A percentile compares a stretch with the other conserved stretches of the same genome.
phyloP scores from a whole-genome alignment of 2,113 vertebrate species.

The Ictalurus punctatus region DNA sequence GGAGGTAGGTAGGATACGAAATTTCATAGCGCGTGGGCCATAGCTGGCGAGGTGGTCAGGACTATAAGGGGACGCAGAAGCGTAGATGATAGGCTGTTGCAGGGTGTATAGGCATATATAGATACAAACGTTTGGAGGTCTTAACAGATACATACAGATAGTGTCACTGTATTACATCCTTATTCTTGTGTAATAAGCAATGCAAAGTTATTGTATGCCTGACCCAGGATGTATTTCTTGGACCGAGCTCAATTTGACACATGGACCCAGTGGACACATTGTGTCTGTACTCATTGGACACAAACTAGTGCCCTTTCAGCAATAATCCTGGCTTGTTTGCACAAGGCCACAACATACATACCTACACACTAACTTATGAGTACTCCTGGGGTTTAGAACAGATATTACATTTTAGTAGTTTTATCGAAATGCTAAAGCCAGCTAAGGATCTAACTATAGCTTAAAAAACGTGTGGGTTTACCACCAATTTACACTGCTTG shows the following conservation, averaged over 20 bases:
- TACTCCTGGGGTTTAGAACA: neutral
- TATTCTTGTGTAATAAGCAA: neutral
- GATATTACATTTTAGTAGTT: neutral
- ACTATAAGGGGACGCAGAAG: too few relatives aligned
- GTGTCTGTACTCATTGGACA: neutral
- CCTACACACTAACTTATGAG: neutral
- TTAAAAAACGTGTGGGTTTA: constrained; percentile 8
- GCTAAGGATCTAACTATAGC: neutral
- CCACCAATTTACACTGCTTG: neutral
- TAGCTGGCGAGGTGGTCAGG: too few relatives aligned
- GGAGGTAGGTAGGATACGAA: too few relatives aligned
- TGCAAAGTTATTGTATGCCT: neutral
- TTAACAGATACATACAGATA: neutral
- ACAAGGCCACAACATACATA: neutral
- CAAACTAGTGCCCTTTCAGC: neutral
- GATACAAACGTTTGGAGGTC: neutral
- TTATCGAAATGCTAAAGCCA: neutral
- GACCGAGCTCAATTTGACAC: neutral
- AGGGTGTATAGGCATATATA: neutral
- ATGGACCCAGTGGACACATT: neutral
- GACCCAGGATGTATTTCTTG: neutral
- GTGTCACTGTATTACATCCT: neutral
- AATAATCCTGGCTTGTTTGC: neutral
- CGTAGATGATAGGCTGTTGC: too few relatives aligned
- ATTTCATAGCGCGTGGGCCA: too few relatives aligned